Percentiles rank a stretch among this genome's conserved stretches.
Conservation (phyloP, 2,113 vertebrate species). For the Phyllopteryx taeniolatus region DNA sequence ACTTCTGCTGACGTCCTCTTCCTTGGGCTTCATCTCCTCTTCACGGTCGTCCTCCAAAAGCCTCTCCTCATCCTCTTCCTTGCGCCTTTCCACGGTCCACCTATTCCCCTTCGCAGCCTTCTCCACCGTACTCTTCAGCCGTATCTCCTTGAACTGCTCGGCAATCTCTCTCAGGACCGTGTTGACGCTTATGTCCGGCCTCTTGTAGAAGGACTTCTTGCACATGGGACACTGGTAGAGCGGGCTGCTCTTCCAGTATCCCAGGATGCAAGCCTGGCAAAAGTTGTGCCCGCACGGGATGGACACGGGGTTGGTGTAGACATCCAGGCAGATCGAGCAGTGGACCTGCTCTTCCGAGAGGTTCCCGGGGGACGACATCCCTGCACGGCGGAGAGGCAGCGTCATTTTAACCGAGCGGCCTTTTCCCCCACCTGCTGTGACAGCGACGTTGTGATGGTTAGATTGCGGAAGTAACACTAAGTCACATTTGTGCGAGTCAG, state of each 20-base stretch:
- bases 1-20: slow-evolving; percentile 27
- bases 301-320: slow-evolving; percentile 78
- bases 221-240: slow-evolving; percentile 77
- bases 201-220: slow-evolving; percentile 74
- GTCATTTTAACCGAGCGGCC: slow-evolving; percentile 60
- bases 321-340: slow-evolving; percentile 80
- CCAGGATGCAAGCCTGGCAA: slow-evolving; percentile 75
- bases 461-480: slow-evolving; percentile 10
- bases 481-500: not conserved
- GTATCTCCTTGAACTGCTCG: slow-evolving; percentile 74
- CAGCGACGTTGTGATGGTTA: slow-evolving; percentile 46
- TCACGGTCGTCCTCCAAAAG: slow-evolving; percentile 50
- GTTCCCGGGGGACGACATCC: slow-evolving; percentile 72
- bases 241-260: slow-evolving; percentile 74
- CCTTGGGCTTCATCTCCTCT: slow-evolving; percentile 38
- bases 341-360: slow-evolving; percentile 78
- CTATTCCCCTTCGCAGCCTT: slow-evolving; percentile 25
- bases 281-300: slow-evolving; percentile 81
- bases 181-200: slow-evolving; percentile 75
- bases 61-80: slow-evolving; percentile 57
- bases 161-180: slow-evolving; percentile 75
- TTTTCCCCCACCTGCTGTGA: slow-evolving; percentile 61
- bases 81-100: slow-evolving; percentile 40
- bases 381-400: slow-evolving; percentile 66
- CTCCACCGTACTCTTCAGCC: slow-evolving; percentile 32